Evolutionary conservation across 1,140 invertebrate genomes (phyloP).

Genomic region (Saccostrea glomerata): DNA sequence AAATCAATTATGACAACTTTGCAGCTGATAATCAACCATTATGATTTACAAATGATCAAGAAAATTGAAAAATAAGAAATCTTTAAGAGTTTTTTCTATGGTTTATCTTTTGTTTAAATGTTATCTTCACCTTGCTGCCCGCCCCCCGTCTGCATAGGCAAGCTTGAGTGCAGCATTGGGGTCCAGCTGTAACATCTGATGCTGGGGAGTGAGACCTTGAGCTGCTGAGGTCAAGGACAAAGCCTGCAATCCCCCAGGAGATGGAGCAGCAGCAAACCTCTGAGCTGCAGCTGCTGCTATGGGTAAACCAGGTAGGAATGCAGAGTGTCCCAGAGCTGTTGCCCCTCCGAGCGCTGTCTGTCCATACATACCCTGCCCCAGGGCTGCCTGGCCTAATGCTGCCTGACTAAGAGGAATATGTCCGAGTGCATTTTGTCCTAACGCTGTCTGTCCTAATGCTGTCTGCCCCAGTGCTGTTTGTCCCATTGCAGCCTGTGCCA

Average conservation of each 20-base stretch:
- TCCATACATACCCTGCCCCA: conserved; percentile 24
- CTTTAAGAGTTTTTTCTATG: too few species aligned
- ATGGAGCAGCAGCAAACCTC: conserved; percentile 51
- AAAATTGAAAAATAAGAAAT: too few species aligned
- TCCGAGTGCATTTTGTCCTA: background rate
- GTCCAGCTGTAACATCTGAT: conserved; percentile 41
- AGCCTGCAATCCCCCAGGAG: conserved; percentile 45
- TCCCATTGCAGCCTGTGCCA: conserved; percentile 35
- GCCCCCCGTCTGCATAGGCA: background rate
- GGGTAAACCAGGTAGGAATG: conserved; percentile 23
- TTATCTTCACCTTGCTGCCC: conserved; percentile 22
- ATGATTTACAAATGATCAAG: too few species aligned
- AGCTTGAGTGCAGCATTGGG: conserved; percentile 32
- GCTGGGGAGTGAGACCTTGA: conserved; percentile 11
- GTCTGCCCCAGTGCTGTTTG: conserved; percentile 36
- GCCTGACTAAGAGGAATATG: background rate
- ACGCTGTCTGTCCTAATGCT: background rate
- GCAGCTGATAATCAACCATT: too few species aligned
- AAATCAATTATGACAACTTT: background rate
- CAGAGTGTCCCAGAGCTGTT: background rate
- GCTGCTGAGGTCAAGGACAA: conserved; percentile 37
- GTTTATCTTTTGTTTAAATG: too few species aligned
- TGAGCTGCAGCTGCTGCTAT: conserved; percentile 39
- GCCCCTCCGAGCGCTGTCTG: background rate
- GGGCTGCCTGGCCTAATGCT: background rate